Percentiles rank a stretch among this genome's conserved stretches.
phyloP scores from a whole-genome alignment of 92 coral and sea anemone species.

The Epizoanthus scotinus region DNA sequence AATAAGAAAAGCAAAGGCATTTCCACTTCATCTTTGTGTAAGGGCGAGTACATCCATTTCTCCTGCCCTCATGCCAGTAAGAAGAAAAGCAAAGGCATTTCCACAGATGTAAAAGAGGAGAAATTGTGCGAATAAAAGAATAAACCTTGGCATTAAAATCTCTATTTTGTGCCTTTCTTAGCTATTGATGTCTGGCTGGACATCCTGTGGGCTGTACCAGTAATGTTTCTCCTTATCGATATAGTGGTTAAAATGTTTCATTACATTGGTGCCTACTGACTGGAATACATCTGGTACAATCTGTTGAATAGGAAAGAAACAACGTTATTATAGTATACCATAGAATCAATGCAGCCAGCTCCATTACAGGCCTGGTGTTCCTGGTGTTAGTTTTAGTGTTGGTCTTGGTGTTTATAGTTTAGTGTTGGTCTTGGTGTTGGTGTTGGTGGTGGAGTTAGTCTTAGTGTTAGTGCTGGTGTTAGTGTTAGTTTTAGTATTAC shows the following conservation, averaged over 20 bases:
- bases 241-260: conserved; percentile 61
- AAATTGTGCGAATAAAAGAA: neutral
- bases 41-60: neutral
- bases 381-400: neutral
- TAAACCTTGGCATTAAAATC: neutral
- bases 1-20: too few relatives aligned
- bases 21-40: neutral
- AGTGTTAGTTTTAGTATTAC: neutral
- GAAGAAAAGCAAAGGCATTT: neutral
- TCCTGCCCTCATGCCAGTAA: too few relatives aligned
- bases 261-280: conserved; percentile 67
- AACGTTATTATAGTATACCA: neutral
- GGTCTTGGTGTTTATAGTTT: neutral
- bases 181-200: neutral
- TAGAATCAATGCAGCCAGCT: too few relatives aligned
- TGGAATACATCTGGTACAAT: conserved; percentile 70
- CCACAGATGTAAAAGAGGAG: neutral
- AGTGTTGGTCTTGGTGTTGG: neutral
- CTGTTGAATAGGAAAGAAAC: conserved; percentile 34
- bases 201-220: conserved; percentile 49
- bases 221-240: conserved; percentile 52
- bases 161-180: neutral
- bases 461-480: neutral
- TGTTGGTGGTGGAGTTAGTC: neutral
- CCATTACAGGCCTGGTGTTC: neutral